Conservation (phyloP, 2,888 invertebrate species). For the Peribatodes rhomboidaria region DNA sequence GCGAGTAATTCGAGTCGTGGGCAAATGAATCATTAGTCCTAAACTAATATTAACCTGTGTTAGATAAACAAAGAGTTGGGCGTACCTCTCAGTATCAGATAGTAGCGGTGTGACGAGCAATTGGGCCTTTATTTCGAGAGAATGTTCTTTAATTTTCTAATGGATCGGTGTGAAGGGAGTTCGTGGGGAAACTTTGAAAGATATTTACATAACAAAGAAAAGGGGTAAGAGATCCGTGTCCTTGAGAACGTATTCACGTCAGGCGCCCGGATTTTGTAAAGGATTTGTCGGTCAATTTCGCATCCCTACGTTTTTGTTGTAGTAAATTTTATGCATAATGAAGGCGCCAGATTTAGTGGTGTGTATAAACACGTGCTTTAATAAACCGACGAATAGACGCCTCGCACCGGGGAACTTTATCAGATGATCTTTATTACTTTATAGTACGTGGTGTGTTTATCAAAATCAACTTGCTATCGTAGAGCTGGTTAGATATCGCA, state of each 20-base stretch:
- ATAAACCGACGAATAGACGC: slow-evolving; percentile 53
- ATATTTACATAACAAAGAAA: slow-evolving; percentile 82
- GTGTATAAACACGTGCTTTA: slow-evolving; percentile 57
- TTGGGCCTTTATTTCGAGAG: slow-evolving; percentile 67
- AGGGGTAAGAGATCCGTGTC: slow-evolving; percentile 73
- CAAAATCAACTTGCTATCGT: slow-evolving; percentile 44
- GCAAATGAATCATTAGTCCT: slow-evolving; percentile 80
- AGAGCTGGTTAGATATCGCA: slow-evolving; percentile 29
- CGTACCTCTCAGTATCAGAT: slow-evolving; percentile 63
- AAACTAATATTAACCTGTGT: slow-evolving; percentile 76
- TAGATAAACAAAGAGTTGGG: slow-evolving; percentile 69
- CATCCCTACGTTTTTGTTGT: slow-evolving; percentile 67
- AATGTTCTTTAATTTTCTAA: slow-evolving; percentile 82
- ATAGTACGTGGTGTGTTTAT: slow-evolving; percentile 52
- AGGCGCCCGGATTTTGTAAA: slow-evolving; percentile 71
- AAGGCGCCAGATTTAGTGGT: slow-evolving; percentile 53
- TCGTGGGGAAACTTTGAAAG: slow-evolving; percentile 76
- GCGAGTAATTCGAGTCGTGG: slow-evolving; percentile 62
- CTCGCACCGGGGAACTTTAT: slow-evolving; percentile 53
- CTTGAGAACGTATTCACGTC: slow-evolving; percentile 75
- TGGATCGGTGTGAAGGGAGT: slow-evolving; percentile 74
- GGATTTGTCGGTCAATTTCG: slow-evolving; percentile 78
- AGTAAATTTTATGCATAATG: slow-evolving; percentile 66
- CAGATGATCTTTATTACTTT: slow-evolving; percentile 51
- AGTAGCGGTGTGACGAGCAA: slow-evolving; percentile 44